Evolutionary conservation across 1,140 invertebrate genomes (phyloP).

Genomic region (Phymastichus coffea): DNA sequence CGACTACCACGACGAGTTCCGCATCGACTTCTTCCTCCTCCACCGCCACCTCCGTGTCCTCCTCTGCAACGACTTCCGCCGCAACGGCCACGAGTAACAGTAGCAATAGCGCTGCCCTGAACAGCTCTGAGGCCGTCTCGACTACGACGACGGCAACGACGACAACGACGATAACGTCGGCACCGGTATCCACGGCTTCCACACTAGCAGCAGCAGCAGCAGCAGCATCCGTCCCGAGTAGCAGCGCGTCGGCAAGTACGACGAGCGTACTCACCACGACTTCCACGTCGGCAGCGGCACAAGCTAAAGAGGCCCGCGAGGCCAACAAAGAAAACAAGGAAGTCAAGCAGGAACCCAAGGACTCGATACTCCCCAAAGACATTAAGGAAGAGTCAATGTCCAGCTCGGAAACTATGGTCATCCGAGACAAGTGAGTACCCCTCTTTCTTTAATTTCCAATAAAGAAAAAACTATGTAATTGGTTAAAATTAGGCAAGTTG

Average conservation of each 20-base stretch:
- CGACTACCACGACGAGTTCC: slow-evolving; percentile 36
- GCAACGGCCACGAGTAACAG: slow-evolving; percentile 30
- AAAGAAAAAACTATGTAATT: too few relatives aligned
- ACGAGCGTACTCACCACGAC: slow-evolving; percentile 43
- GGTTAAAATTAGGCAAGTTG: too few relatives aligned
- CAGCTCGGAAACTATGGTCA: slow-evolving; percentile 35
- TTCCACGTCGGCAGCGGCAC: slow-evolving; percentile 37
- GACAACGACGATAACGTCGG: slow-evolving; percentile 33
- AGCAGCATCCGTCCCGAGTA: slow-evolving; percentile 40
- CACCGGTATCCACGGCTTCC: slow-evolving; percentile 32
- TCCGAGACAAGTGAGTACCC: slow-evolving; percentile 28
- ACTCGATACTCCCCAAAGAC: slow-evolving; percentile 40
- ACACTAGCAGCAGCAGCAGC: slow-evolving; percentile 32
- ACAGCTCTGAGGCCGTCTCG: slow-evolving; percentile 16
- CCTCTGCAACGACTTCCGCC: slow-evolving; percentile 34
- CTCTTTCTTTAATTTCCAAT: neutral
- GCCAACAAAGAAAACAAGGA: slow-evolving; percentile 50
- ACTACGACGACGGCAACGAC: slow-evolving; percentile 29
- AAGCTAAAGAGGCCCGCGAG: slow-evolving; percentile 48
- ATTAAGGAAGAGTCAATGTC: slow-evolving; percentile 43
- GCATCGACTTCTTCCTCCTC: slow-evolving; percentile 39
- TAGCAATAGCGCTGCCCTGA: neutral
- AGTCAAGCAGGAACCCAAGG: slow-evolving; percentile 43
- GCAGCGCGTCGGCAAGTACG: slow-evolving; percentile 40
- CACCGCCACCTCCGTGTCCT: too few relatives aligned